A percentile compares a stretch with the other conserved stretches of the same genome.
Evolutionary conservation across 2,113 vertebrate species (phyloP).

Genomic region (Apaloderma vittatum): DNA sequence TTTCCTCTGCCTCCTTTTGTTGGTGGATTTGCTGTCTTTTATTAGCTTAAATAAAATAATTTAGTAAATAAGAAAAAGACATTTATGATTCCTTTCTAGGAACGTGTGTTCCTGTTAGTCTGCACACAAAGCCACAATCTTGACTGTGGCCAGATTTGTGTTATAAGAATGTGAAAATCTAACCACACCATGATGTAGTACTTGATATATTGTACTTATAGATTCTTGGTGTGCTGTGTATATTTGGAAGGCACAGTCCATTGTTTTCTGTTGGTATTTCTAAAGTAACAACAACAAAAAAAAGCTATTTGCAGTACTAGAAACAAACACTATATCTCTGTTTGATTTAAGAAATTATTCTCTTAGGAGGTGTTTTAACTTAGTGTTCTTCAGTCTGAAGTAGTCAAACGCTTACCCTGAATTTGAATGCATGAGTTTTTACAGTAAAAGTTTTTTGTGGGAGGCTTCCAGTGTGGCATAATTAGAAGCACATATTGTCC

Average conservation of each 20-base stretch:
- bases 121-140: background rate
- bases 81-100: background rate
- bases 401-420: background rate
- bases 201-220: background rate
- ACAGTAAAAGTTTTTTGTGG: background rate
- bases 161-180: background rate
- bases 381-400: background rate
- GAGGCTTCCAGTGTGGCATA: background rate
- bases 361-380: background rate
- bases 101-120: background rate
- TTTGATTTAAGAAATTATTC: background rate
- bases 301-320: background rate
- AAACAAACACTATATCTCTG: background rate
- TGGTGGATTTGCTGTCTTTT: background rate
- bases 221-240: background rate
- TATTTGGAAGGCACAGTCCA: background rate
- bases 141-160: constrained; percentile 17
- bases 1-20: background rate
- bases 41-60: background rate
- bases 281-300: background rate
- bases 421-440: background rate
- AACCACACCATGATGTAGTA: background rate
- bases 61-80: background rate
- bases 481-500: background rate
- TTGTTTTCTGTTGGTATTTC: background rate